Percentiles rank a stretch among this genome's conserved stretches.
These are phyloP conservation scores for Abrostola triplasia DNA, from an alignment of 2,888 invertebrate genomes.

Conservation along the genomic window DNA sequence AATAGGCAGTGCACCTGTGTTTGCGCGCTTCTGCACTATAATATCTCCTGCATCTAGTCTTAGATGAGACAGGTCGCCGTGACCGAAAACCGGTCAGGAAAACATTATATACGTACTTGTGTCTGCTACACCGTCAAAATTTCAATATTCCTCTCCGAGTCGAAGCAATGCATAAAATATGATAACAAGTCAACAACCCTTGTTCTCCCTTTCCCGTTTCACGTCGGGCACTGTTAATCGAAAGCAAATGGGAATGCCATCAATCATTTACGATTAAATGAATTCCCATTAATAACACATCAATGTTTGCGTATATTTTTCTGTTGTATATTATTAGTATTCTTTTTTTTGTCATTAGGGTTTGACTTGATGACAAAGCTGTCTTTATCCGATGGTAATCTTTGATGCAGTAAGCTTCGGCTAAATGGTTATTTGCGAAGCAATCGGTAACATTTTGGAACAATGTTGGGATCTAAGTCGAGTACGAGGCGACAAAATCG, in stretches of 20 bases:
- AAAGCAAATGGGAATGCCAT: slow-evolving; percentile 55
- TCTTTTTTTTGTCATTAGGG: slow-evolving; percentile 6
- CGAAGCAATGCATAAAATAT: slow-evolving; percentile 12
- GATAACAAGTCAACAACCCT: slow-evolving; percentile 13
- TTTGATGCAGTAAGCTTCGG: too few relatives aligned
- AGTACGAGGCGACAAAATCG: too few relatives aligned
- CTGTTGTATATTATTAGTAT: background rate
- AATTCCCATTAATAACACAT: slow-evolving; percentile 20
- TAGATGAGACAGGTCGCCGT: too few relatives aligned
- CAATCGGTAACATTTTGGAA: too few relatives aligned
- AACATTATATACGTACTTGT: background rate
- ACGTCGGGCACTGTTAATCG: slow-evolving; percentile 11
- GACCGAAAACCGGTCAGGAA: too few relatives aligned
- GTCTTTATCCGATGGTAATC: too few relatives aligned
- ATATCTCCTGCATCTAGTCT: too few relatives aligned
- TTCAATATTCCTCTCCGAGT: background rate
- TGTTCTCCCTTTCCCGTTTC: slow-evolving; percentile 5
- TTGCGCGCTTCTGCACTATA: too few relatives aligned
- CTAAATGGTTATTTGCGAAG: too few relatives aligned
- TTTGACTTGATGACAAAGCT: background rate
- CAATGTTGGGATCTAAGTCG: too few relatives aligned
- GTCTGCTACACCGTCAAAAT: background rate
- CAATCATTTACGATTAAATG: slow-evolving; percentile 60
- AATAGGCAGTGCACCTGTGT: too few relatives aligned
- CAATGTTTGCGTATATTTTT: slow-evolving; percentile 28